Percentiles rank a stretch among this genome's conserved stretches.
phyloP scores from a whole-genome alignment of 1,140 invertebrate species.

The Brachionus paranguensis region DNA sequence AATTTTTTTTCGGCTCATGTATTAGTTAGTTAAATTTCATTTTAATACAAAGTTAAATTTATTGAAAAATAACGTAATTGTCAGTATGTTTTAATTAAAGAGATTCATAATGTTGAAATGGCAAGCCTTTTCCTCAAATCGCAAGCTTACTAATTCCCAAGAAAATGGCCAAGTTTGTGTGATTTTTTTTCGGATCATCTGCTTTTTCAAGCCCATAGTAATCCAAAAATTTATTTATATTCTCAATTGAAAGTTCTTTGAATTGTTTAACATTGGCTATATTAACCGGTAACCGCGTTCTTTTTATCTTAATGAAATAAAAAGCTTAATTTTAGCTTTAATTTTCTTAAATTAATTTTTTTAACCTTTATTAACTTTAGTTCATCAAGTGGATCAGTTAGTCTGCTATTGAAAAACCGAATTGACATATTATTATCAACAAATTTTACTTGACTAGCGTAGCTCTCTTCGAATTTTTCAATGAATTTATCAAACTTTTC shows the following conservation, averaged over 20 bases:
- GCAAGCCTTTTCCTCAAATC: not conserved
- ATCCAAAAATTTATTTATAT: not conserved
- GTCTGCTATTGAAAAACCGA: not conserved
- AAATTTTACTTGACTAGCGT: not conserved
- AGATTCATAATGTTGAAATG: not conserved
- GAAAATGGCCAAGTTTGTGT: not conserved
- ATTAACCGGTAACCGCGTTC: not conserved
- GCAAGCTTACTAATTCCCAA: not conserved
- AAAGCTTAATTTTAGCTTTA: not conserved
- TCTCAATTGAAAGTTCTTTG: not conserved
- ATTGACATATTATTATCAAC: not conserved
- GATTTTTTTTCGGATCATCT: not conserved
- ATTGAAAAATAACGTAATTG: no score
- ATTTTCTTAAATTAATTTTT: no score
- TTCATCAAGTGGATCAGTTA: not conserved
- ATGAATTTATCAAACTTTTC: not conserved
- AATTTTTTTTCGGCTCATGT: no score
- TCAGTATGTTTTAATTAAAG: not conserved
- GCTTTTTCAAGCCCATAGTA: not conserved
- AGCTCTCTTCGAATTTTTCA: not conserved
- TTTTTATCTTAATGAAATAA: not conserved
- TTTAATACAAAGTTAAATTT: no score
- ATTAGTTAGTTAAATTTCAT: no score
- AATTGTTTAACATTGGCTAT: not conserved
- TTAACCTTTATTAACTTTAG: not conserved